Evolutionary conservation across 92 coral and sea anemone species (phyloP).

Genomic region (Micromussa lordhowensis): DNA sequence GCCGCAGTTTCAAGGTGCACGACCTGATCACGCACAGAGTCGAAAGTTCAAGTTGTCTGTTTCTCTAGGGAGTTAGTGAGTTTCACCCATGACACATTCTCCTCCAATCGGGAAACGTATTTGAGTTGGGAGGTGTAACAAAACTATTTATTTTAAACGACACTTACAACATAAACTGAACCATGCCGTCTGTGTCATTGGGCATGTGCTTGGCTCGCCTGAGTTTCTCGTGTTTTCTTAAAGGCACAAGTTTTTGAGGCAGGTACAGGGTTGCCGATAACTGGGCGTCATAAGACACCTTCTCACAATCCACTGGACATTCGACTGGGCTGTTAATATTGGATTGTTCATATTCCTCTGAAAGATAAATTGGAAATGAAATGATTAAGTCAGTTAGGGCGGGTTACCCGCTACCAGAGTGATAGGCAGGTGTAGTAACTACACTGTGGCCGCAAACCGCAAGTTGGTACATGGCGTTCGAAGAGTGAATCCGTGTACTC

Average conservation of each 20-base stretch:
- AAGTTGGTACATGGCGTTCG: background rate
- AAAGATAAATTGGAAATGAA: background rate
- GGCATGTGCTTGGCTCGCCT: conserved; percentile 55
- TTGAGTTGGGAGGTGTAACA: too few relatives aligned
- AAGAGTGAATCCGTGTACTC: background rate
- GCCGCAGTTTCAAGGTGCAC: too few relatives aligned
- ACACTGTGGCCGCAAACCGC: too few relatives aligned
- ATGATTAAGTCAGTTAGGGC: background rate
- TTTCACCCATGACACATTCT: too few relatives aligned
- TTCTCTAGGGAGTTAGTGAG: too few relatives aligned
- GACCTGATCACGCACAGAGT: too few relatives aligned
- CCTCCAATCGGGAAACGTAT: too few relatives aligned
- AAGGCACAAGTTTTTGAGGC: conserved; percentile 76
- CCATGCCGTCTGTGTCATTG: conserved; percentile 51
- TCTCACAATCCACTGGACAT: conserved; percentile 87
- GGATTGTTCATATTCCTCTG: conserved; percentile 69
- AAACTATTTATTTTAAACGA: background rate
- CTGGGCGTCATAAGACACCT: conserved; percentile 49
- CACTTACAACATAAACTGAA: conserved; percentile 67
- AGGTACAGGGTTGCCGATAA: conserved; percentile 75
- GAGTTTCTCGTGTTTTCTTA: conserved; percentile 47
- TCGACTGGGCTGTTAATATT: conserved; percentile 39
- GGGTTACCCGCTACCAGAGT: too few relatives aligned
- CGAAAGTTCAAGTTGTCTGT: too few relatives aligned
- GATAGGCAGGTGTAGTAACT: background rate